A percentile compares a stretch with the other conserved stretches of the same genome.
Evolutionary conservation across 2,113 vertebrate genomes (phyloP).

Genomic region (rabbit (Oryctolagus cuniculus)): DNA sequence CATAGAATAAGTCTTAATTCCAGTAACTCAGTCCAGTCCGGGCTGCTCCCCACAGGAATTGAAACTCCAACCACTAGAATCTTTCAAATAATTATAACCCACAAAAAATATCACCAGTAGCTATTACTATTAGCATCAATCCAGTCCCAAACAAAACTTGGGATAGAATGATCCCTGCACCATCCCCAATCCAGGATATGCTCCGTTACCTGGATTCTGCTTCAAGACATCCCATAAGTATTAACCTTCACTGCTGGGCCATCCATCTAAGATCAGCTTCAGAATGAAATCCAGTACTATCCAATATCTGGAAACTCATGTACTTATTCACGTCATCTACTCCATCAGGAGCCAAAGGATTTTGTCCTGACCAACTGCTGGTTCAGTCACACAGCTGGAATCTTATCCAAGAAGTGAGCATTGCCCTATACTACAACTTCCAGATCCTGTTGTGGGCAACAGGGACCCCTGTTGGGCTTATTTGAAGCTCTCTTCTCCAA

Average conservation of each 20-base stretch:
- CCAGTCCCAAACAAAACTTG: neutral
- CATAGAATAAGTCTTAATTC: too few species aligned
- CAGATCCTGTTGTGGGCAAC: neutral
- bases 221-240: slow-evolving; percentile 84
- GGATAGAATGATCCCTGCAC: neutral
- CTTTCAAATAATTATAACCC: neutral
- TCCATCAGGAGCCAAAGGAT: neutral
- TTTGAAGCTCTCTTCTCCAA: too few species aligned
- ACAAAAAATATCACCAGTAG: neutral
- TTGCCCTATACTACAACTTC: slow-evolving; percentile 46
- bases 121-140: neutral
- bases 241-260: slow-evolving; percentile 65
- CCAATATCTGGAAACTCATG: slow-evolving; percentile 76
- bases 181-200: neutral
- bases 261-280: slow-evolving; percentile 74
- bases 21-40: too few species aligned
- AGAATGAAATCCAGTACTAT: slow-evolving; percentile 87
- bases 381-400: slow-evolving; percentile 47
- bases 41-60: too few species aligned
- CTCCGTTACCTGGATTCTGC: slow-evolving; percentile 75
- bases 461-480: too few species aligned
- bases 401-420: slow-evolving; percentile 7
- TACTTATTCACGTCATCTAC: slow-evolving; percentile 43
- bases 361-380: neutral
- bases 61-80: neutral